Evolutionary conservation across 2,797 vertebrate species (phyloP).

Genomic region (Spinus olivaceus): DNA sequence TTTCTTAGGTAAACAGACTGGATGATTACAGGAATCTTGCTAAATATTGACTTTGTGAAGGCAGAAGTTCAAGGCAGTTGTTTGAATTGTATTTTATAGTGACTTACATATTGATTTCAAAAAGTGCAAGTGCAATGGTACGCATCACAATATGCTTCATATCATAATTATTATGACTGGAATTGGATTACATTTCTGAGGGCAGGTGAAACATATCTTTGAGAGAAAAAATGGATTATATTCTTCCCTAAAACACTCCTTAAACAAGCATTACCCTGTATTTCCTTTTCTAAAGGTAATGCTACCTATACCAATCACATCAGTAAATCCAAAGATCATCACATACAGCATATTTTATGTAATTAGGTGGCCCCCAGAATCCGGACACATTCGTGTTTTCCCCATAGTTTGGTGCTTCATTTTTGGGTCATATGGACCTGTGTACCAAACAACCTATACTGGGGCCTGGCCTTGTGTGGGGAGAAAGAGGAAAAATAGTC

Average conservation of each 20-base stretch:
- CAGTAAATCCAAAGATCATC: not conserved
- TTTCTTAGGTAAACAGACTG: not conserved
- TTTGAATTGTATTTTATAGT: not conserved
- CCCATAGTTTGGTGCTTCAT: not conserved
- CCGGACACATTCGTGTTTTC: not conserved
- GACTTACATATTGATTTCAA: not conserved
- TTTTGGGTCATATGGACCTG: not conserved
- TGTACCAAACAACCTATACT: not conserved
- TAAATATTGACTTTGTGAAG: constrained; percentile 31
- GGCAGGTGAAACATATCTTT: not conserved
- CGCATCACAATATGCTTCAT: not conserved
- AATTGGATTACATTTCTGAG: not conserved
- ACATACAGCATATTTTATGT: not conserved
- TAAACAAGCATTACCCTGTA: not conserved
- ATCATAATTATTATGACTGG: not conserved
- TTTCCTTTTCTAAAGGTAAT: not conserved
- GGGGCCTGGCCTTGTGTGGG: too few species aligned
- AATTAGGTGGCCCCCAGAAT: not conserved
- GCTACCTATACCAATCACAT: not conserved
- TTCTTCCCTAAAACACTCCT: not conserved
- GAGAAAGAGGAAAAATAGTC: not conserved
- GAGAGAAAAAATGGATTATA: not conserved
- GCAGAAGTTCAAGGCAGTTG: not conserved
- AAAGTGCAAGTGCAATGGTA: not conserved
- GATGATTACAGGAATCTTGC: not conserved